A percentile compares a stretch with the other conserved stretches of the same genome.
Evolutionary conservation across 2,888 invertebrate genomes (phyloP).

Genomic region (Pollenia amentaria): DNA sequence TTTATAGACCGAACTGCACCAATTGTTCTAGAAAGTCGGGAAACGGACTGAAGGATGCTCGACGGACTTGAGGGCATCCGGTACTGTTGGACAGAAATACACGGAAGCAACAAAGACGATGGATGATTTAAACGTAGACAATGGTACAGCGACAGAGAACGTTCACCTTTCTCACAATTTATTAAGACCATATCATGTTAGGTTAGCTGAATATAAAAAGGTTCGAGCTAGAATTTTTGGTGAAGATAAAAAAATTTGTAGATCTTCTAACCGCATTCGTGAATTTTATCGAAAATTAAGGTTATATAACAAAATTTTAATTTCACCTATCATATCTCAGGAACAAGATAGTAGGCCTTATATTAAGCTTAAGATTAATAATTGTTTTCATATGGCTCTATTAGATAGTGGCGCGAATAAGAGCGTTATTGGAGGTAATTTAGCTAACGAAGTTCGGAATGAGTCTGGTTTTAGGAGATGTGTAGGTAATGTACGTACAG

Average conservation of each 20-base stretch:
- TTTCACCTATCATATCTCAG: slow-evolving; percentile 1
- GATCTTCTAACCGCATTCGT: not conserved
- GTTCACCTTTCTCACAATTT: too few relatives aligned
- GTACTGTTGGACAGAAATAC: not conserved
- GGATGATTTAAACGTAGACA: not conserved
- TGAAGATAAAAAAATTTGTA: not conserved
- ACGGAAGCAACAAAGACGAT: not conserved
- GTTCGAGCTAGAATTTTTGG: slow-evolving; percentile 15
- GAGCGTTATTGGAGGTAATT: too few relatives aligned
- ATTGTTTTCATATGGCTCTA: too few relatives aligned
- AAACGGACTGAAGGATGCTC: slow-evolving; percentile 15
- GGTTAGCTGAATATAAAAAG: not conserved
- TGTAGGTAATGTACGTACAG: too few relatives aligned
- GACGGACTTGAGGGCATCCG: slow-evolving; percentile 1
- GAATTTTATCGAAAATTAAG: not conserved
- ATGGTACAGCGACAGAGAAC: not conserved
- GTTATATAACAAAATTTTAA: not conserved
- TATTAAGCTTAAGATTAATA: not conserved
- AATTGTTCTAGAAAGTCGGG: not conserved
- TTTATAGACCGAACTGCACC: slow-evolving; percentile 7
- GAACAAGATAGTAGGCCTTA: not conserved
- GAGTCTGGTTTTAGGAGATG: too few relatives aligned
- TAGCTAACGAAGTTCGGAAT: too few relatives aligned
- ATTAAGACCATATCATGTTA: not conserved
- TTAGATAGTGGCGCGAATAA: too few relatives aligned